Percentiles rank a stretch among this genome's conserved stretches.
phyloP scores from a whole-genome alignment of 2,113 vertebrate genomes.

The Chamaetylas fuelleborni region DNA sequence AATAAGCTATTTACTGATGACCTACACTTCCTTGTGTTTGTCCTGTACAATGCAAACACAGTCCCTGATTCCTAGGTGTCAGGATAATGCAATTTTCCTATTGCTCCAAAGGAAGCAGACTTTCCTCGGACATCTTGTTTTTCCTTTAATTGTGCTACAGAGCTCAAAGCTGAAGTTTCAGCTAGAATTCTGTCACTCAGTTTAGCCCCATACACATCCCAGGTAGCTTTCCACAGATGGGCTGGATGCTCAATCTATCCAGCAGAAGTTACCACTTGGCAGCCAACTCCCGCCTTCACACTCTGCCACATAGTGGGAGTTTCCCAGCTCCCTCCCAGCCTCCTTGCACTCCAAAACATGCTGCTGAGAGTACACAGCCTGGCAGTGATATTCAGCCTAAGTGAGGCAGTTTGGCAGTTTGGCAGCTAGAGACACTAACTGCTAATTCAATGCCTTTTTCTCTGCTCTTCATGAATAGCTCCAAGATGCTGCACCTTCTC shows the following conservation, averaged over 20 bases:
- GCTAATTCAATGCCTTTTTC: neutral
- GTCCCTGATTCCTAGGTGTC: neutral
- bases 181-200: neutral
- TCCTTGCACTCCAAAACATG: neutral
- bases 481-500: neutral
- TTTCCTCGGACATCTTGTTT: neutral
- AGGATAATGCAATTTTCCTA: too few species aligned
- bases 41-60: neutral
- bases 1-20: neutral
- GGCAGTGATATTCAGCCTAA: neutral
- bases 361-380: neutral
- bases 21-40: neutral
- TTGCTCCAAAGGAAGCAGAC: neutral
- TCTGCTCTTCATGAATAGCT: neutral
- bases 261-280: neutral
- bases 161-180: neutral
- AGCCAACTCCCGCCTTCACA: neutral
- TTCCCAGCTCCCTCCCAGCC: neutral
- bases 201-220: neutral
- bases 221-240: neutral
- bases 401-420: neutral
- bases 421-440: neutral
- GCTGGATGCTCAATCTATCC: neutral
- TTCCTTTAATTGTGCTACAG: neutral
- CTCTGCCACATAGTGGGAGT: fast-evolving